Evolutionary conservation across 1,140 invertebrate species (phyloP).

Genomic region (Linepithema humile): DNA sequence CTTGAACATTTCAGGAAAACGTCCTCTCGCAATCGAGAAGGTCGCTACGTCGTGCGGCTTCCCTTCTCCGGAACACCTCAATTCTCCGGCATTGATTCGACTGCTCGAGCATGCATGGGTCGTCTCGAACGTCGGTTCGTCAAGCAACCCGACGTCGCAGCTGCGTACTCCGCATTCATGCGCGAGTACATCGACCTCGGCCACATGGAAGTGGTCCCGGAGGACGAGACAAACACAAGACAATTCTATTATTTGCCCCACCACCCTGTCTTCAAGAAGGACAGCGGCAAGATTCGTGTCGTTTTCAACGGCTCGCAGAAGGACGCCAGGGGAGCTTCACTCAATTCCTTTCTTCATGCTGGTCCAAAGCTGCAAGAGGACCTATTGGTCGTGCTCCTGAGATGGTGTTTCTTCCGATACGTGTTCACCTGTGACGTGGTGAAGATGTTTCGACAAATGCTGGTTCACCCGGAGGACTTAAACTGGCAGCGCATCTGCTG

Average conservation of each 20-base stretch:
- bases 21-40: not conserved
- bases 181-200: not conserved
- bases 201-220: conserved; percentile 53
- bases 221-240: not conserved
- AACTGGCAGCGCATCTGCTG: too few relatives aligned
- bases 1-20: not conserved
- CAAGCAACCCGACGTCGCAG: too few relatives aligned
- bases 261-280: conserved; percentile 6
- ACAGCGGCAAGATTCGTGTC: not conserved
- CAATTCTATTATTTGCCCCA: conserved; percentile 66
- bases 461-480: too few relatives aligned
- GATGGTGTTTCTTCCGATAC: not conserved
- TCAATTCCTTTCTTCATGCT: not conserved
- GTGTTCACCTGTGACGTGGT: conserved; percentile 16
- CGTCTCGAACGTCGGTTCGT: too few relatives aligned
- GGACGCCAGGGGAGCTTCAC: not conserved
- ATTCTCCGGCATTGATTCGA: too few relatives aligned
- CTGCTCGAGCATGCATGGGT: not conserved
- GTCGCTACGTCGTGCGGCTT: not conserved
- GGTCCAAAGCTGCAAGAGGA: conserved; percentile 1
- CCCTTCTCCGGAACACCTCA: too few relatives aligned
- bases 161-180: too few relatives aligned
- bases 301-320: not conserved
- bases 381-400: not conserved
- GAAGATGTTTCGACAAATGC: conserved; percentile 28